A percentile compares a stretch with the other conserved stretches of the same genome.
Conservation (phyloP, 2,113 vertebrate genomes). For the Neodon shergylaensis region DNA sequence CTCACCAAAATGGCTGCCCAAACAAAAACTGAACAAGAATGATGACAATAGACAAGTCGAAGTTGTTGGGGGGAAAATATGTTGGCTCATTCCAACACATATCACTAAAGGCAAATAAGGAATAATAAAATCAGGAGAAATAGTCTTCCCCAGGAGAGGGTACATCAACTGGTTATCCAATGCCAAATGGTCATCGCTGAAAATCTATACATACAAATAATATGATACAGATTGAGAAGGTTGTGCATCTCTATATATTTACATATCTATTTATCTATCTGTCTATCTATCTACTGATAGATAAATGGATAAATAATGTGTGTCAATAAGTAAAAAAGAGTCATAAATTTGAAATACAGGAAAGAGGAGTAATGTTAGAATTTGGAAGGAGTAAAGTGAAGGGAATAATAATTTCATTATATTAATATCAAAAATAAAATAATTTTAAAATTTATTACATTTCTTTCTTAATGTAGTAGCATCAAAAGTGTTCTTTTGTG, state of each 20-base stretch:
- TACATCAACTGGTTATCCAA: neutral
- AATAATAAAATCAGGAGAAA: neutral
- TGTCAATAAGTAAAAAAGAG: neutral
- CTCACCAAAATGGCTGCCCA: neutral
- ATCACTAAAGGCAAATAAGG: neutral
- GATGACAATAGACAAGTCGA: neutral
- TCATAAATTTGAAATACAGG: neutral
- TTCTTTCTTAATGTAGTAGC: neutral
- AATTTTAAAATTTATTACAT: neutral
- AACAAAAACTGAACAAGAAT: neutral
- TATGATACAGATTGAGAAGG: neutral
- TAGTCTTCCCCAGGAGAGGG: neutral
- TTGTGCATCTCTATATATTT: neutral
- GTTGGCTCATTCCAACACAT: too few relatives aligned
- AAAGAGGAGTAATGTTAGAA: neutral
- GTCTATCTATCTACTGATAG: too few relatives aligned
- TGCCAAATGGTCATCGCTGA: neutral
- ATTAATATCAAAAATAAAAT: neutral
- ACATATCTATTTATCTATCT: neutral
- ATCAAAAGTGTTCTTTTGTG: neutral
- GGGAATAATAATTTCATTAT: neutral
- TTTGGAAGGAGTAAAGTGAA: neutral
- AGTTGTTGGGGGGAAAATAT: neutral
- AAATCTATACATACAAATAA: neutral
- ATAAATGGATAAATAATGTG: too few relatives aligned